Evolutionary conservation across 1,140 invertebrate species (phyloP), one percentile per base, ranked within the genome.

Genomic region (Zaprionus lachaisei): DNA sequence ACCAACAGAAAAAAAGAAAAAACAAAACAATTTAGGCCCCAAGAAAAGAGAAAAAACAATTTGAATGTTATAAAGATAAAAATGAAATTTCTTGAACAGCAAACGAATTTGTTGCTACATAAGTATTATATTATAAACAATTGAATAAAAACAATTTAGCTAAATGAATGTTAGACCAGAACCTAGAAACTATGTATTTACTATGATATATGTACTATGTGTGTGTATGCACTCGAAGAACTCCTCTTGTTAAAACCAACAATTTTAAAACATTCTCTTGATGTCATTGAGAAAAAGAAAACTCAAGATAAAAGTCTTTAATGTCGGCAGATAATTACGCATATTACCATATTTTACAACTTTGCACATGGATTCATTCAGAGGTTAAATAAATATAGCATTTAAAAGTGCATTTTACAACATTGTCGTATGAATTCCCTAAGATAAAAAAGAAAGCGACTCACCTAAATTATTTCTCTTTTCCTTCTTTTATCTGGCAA

Each of bases 91-190:
- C 49, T 26, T 49, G 4, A 5, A 79, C 81, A 81, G 77, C 76
- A 80, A 68, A 82, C 79, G 81, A 90, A 90, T 82, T 82, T 89
- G 84, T 90, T 90, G 84, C 79, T 81, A 79, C 65, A 80, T 77
- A 89, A 84, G 70, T 68, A 67, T 69, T 61, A 78, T 72, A 66
- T 51, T 69, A 28, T 34, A 70, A 55, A 28, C 34, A 51, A 64
- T 11, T 24, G 26, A 37, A 47, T 38, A 49, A 55, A 62, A 17
- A 70, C 17, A 76, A 79, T 61, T 55, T 90, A 91, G 86, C 78
- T 82, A 91, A 90, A 80, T 90, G 79, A 90, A 90, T 85, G 79
- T 91, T 91, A 85, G 85, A 75, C 51, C 72, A 79, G 58, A 80
- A 55, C 80, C 69, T 86, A 87, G 82, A 73, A 66, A 68, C 28